Percentiles rank a stretch among this genome's conserved stretches.
These are phyloP conservation scores for Megalurothrips usitatus DNA, from an alignment of 2,888 invertebrate species.

Conservation along the genomic window DNA sequence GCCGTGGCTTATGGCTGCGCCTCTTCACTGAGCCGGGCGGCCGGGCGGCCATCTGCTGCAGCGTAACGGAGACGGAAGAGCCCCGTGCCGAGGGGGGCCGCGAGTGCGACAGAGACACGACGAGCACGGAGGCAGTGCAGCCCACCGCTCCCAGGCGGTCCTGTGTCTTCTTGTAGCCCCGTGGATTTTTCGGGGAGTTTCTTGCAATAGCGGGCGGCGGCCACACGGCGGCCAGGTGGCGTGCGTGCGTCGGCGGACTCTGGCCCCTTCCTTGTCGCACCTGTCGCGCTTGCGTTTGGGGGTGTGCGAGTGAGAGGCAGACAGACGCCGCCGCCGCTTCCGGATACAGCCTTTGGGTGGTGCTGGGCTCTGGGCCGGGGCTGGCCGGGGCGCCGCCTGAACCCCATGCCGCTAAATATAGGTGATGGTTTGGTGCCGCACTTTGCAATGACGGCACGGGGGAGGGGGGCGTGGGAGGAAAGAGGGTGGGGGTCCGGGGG, in stretches of 20 bases:
- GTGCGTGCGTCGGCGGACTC: background rate
- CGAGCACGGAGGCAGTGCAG: no score
- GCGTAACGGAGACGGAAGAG: no score
- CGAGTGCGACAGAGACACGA: no score
- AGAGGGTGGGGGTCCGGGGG: no score
- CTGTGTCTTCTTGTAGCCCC: no score
- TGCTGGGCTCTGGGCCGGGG: background rate
- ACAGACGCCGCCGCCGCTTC: background rate
- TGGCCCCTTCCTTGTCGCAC: background rate
- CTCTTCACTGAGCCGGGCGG: no score
- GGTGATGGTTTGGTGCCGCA: slow-evolving; percentile 3
- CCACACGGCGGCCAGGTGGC: background rate
- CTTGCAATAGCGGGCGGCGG: background rate
- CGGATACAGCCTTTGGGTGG: background rate
- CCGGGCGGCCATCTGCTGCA: no score
- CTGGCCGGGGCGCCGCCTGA: background rate
- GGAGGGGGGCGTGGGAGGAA: background rate
- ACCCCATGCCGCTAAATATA: background rate
- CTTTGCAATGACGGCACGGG: slow-evolving; percentile 20
- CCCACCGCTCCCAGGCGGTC: no score
- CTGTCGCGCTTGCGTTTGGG: background rate
- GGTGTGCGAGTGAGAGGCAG: background rate
- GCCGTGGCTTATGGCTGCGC: no score
- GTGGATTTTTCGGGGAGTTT: no score
- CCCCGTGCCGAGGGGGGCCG: no score